Conservation (phyloP, 2,797 vertebrate species). For the Limosa lapponica region DNA sequence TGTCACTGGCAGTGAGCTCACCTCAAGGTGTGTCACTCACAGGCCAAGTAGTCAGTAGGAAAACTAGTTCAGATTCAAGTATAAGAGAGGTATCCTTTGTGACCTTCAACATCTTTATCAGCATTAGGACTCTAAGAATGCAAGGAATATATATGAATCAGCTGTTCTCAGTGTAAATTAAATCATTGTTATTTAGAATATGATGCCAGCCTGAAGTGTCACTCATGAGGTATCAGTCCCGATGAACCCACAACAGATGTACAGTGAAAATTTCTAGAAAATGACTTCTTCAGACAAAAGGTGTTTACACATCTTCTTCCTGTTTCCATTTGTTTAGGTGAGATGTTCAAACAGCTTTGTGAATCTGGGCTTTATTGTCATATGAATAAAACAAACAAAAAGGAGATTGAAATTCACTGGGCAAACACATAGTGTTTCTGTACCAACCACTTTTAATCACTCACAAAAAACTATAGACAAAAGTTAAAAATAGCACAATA, state of each 20-base stretch:
- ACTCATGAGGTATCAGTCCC: rapidly evolving
- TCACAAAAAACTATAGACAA: not conserved
- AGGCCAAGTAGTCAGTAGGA: not conserved
- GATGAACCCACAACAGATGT: not conserved
- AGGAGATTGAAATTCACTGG: not conserved
- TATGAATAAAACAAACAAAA: not conserved
- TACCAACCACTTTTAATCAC: not conserved
- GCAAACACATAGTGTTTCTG: not conserved
- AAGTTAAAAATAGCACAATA: not conserved
- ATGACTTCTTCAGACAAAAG: not conserved
- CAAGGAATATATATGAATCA: not conserved
- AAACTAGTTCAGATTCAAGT: not conserved
- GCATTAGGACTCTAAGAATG: not conserved
- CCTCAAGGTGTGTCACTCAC: not conserved
- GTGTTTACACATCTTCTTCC: not conserved
- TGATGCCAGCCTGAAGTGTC: not conserved
- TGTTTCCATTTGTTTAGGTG: not conserved
- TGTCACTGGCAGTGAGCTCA: not conserved
- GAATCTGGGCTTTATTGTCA: not conserved
- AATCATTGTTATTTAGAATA: not conserved
- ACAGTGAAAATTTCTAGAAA: not conserved
- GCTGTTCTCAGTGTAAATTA: not conserved
- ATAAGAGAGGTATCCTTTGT: not conserved
- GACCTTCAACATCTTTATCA: not conserved
- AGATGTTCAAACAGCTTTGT: not conserved